Evolutionary conservation across 2,113 vertebrate species (phyloP).

Genomic region (Vicugna pacos): DNA sequence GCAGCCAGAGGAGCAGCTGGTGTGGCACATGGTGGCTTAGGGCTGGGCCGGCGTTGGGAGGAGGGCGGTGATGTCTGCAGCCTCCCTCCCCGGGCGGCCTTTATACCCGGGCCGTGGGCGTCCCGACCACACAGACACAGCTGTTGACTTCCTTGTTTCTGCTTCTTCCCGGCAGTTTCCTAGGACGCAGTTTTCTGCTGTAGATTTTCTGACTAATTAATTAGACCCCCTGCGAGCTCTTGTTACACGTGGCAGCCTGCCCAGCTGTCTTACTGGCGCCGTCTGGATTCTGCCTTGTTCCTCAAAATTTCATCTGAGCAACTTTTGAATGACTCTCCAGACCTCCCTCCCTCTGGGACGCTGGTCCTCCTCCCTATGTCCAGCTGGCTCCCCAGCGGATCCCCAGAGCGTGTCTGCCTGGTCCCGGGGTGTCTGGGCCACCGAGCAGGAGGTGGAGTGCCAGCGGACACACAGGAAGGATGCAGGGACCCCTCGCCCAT

Average conservation of each 20-base stretch:
- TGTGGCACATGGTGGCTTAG: neutral
- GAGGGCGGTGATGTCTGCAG: neutral
- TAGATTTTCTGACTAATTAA: neutral
- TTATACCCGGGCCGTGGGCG: neutral
- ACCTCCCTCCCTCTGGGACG: too few relatives aligned
- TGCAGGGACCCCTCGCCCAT: too few relatives aligned
- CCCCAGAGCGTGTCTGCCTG: too few relatives aligned
- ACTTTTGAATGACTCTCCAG: accelerated
- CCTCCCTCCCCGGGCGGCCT: neutral
- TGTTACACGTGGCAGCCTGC: neutral
- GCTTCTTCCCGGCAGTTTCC: neutral
- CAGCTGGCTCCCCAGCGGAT: neutral
- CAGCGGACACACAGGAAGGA: neutral
- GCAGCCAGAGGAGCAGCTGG: neutral
- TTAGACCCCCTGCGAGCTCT: neutral
- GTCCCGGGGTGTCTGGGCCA: neutral
- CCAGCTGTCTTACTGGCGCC: neutral
- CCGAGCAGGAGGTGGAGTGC: too few relatives aligned
- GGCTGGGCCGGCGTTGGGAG: neutral
- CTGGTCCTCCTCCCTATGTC: neutral
- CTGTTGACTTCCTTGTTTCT: neutral
- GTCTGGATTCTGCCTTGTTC: neutral
- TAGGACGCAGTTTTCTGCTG: neutral
- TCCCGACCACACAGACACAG: neutral
- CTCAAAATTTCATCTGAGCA: neutral